Evolutionary conservation across 2,888 invertebrate species (phyloP), one percentile per base, ranked within the genome.

Genomic region (Pachycephus smyrnensis): DNA sequence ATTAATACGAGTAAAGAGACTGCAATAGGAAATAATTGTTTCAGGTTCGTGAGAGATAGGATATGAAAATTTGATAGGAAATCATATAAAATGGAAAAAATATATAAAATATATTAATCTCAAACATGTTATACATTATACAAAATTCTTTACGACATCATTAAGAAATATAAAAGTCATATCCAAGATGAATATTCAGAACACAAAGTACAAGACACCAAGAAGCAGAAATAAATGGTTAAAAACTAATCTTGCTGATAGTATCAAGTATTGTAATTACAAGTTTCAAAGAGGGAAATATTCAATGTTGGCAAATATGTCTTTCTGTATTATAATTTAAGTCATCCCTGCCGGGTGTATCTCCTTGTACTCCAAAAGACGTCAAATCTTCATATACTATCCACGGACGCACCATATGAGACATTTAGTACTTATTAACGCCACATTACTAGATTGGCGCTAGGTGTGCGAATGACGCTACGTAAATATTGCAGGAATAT

Each of bases 371-470:
- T 71, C 31, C 71, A 3, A 31, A 71, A 31, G 33, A 32, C 33
- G 71, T 71, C 71, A 71, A 71, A 71, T 71, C 33, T 71, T 33
- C 71, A 31, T 71, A 71, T 33, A 31, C 71, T 71, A 71, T 32
- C 12, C 33, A 32, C 11, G 71, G 9, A 31, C 33, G 12, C 71
- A 71, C 71, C 32, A 71, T 71, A 71, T 15, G 23, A 55, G 31
- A 33, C 31, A 31, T 31, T 33, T 71, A 31, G 71, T 71, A 71
- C 31, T 32, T 6, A 33, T 6, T 71, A 31, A 12, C n/a, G 12
- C 33, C 71, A 31, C 31, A 15, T 32, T 33, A 33, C 1, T 15
- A 71, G 71, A 71, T 31, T 23, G 71, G 31, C 71, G 71, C 71
- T 71, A 71, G 32, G 3, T 33, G 71, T 71, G 12, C 31, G 71